These are phyloP conservation scores for Hylaea fasciaria DNA, from an alignment of 2,888 invertebrate genomes.

Conservation along the genomic window DNA sequence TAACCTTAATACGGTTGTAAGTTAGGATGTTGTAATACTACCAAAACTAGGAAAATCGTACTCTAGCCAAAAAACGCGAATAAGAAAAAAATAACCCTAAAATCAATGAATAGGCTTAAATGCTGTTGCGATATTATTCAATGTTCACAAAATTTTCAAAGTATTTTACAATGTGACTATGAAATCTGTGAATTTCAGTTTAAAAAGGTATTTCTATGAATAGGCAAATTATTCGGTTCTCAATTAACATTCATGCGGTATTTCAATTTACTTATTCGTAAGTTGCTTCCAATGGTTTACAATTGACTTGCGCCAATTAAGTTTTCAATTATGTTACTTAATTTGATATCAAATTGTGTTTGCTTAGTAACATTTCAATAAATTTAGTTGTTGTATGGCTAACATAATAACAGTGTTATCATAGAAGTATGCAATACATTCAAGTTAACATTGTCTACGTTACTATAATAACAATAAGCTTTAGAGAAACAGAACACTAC, in stretches of 20 bases:
- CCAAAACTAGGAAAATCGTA: too few species aligned
- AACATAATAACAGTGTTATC: too few species aligned
- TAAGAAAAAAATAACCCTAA: too few species aligned
- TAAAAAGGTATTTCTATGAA: constrained; percentile 13
- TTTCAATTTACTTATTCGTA: constrained; percentile 6
- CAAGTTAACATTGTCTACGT: too few species aligned
- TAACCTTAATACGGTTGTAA: too few species aligned
- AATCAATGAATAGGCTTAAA: too few species aligned
- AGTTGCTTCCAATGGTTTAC: neutral
- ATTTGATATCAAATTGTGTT: neutral
- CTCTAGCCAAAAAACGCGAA: too few species aligned
- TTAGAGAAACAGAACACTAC: too few species aligned
- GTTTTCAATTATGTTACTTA: neutral
- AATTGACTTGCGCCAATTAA: neutral
- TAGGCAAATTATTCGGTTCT: constrained; percentile 11
- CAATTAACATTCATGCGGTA: constrained; percentile 8
- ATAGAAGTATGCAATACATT: too few species aligned
- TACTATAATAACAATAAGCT: too few species aligned
- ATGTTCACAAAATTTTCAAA: constrained; percentile 6
- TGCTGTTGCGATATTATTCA: neutral
- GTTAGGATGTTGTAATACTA: too few species aligned
- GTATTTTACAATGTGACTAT: constrained; percentile 38
- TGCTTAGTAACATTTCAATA: neutral
- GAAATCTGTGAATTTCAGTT: constrained; percentile 17
- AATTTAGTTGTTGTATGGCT: neutral